Conservation (phyloP, 2,797 vertebrate genomes). For the Cryptoblepharus egeriae region DNA sequence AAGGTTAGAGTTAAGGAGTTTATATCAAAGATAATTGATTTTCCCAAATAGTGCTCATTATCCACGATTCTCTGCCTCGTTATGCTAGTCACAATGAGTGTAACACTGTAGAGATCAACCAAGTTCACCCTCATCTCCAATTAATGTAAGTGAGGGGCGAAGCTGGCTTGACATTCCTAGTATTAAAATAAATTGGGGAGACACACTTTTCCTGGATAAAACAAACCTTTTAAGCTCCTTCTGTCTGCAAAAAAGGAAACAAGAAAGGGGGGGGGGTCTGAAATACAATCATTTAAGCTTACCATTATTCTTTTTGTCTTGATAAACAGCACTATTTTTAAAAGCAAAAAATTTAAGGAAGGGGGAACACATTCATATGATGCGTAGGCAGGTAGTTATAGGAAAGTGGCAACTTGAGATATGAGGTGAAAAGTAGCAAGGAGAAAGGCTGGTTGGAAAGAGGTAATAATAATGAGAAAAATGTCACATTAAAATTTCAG, state of each 20-base stretch:
- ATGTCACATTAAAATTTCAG: slow-evolving; percentile 70
- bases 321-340: neutral
- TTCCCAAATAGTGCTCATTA: slow-evolving; percentile 34
- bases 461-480: slow-evolving; percentile 70
- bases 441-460: slow-evolving; percentile 52
- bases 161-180: slow-evolving; percentile 47
- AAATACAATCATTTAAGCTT: slow-evolving; percentile 21
- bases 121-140: slow-evolving; percentile 63
- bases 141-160: slow-evolving; percentile 59
- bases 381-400: neutral
- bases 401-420: slow-evolving; percentile 17
- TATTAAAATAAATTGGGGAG: slow-evolving; percentile 47
- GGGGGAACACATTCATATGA: slow-evolving; percentile 26
- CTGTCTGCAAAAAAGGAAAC: slow-evolving; percentile 1
- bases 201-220: slow-evolving; percentile 21
- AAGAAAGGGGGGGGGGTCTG: slow-evolving; percentile 1
- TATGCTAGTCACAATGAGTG: slow-evolving; percentile 61
- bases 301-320: slow-evolving; percentile 22
- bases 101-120: slow-evolving; percentile 62
- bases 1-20: neutral
- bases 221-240: neutral
- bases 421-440: slow-evolving; percentile 30
- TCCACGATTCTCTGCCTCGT: slow-evolving; percentile 36
- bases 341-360: neutral
- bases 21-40: slow-evolving; percentile 29